phyloP scores from a whole-genome alignment of 1,140 invertebrate species.

The Musca vetustissima region DNA sequence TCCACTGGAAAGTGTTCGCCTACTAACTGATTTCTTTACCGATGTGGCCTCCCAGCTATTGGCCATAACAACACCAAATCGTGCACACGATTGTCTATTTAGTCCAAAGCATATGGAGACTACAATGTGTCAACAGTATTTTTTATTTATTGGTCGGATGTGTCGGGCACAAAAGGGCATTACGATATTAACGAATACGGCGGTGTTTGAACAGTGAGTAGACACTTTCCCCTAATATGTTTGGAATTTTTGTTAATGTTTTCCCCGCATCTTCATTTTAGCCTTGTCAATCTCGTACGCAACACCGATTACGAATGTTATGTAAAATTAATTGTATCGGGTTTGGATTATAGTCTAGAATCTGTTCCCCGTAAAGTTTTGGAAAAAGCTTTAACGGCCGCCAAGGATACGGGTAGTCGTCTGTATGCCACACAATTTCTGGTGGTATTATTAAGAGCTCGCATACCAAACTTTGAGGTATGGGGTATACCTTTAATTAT shows the following conservation, averaged over 20 bases:
- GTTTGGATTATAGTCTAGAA: conserved; percentile 80
- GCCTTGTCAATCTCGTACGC: conserved; percentile 77
- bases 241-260: too few species aligned
- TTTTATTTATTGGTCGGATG: conserved; percentile 87
- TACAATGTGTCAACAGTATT: conserved; percentile 91
- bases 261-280: conserved; percentile 58
- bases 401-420: conserved; percentile 68
- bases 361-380: conserved; percentile 70
- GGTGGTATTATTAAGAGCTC: conserved; percentile 77
- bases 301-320: conserved; percentile 87
- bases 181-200: conserved; percentile 72
- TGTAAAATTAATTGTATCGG: conserved; percentile 87
- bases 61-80: conserved; percentile 70
- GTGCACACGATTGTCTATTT: conserved; percentile 84
- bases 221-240: conserved; percentile 20
- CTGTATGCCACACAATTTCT: conserved; percentile 90
- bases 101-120: conserved; percentile 84
- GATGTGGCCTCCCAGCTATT: conserved; percentile 79
- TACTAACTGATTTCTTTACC: conserved; percentile 76
- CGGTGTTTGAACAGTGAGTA: conserved; percentile 73
- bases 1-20: conserved; percentile 61
- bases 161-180: conserved; percentile 74
- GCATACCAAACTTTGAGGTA: conserved; percentile 65
- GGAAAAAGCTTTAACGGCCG: conserved; percentile 64
- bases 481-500: conserved; percentile 86